Percentiles rank a stretch among this genome's conserved stretches.
These are phyloP conservation scores for Temnothorax unifasciatus DNA, from an alignment of 2,888 invertebrate genomes.

Conservation along the genomic window DNA sequence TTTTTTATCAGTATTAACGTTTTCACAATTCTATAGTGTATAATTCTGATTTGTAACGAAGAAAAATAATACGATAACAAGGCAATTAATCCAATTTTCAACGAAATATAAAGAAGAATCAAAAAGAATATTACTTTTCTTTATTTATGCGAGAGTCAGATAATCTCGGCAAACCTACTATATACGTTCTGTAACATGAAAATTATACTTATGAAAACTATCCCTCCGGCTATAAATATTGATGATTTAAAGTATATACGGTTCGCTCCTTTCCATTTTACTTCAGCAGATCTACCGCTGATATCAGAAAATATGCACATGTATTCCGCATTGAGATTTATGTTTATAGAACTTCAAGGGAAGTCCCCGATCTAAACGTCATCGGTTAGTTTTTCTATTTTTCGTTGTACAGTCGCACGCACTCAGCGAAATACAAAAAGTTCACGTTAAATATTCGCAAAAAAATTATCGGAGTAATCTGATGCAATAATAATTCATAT, in stretches of 20 bases:
- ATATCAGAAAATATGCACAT: constrained; percentile 42
- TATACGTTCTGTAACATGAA: constrained; percentile 16
- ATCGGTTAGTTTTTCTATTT: constrained; percentile 31
- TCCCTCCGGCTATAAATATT: constrained; percentile 61
- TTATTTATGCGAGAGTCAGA: constrained; percentile 11
- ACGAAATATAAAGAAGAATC: not conserved
- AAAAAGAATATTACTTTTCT: constrained; percentile 2
- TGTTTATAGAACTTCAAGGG: constrained; percentile 41
- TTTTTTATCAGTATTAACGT: not conserved
- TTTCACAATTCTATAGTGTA: not conserved
- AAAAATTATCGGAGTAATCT: not conserved
- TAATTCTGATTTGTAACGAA: not conserved
- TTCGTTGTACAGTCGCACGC: not conserved
- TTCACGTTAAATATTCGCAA: not conserved
- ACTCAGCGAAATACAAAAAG: not conserved
- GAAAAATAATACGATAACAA: not conserved
- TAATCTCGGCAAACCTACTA: not conserved
- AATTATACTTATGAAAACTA: constrained; percentile 57
- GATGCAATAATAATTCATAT: constrained; percentile 8
- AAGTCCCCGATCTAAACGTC: constrained; percentile 29
- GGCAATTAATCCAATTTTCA: not conserved
- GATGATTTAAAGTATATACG: constrained; percentile 59
- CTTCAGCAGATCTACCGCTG: constrained; percentile 15
- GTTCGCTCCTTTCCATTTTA: constrained; percentile 38
- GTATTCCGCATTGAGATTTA: constrained; percentile 46